Conservation (phyloP, 1,140 invertebrate species). For the Tribolium castaneum region DNA sequence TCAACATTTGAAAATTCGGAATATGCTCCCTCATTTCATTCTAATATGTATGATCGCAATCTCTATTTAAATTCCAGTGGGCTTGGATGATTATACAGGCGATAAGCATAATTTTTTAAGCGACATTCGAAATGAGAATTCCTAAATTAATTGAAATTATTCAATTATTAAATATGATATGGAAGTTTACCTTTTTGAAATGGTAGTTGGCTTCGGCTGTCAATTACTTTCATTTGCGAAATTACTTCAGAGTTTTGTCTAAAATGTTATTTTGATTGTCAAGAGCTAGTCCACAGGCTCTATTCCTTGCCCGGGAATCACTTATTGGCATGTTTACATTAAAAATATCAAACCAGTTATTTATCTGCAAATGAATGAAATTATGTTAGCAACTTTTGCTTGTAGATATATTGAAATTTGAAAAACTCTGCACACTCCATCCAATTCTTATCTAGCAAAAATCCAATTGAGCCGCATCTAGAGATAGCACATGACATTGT, state of each 20-base stretch:
- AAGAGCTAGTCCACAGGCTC: background rate
- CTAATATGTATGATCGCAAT: too few relatives aligned
- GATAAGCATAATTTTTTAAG: too few relatives aligned
- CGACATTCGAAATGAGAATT: too few relatives aligned
- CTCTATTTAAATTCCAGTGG: too few relatives aligned
- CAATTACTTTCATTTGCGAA: background rate
- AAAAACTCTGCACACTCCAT: slow-evolving; percentile 25
- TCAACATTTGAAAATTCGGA: too few relatives aligned
- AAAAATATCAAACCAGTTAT: slow-evolving; percentile 45
- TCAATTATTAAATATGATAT: too few relatives aligned
- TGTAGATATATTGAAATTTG: too few relatives aligned
- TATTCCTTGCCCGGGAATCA: slow-evolving; percentile 3
- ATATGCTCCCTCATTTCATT: too few relatives aligned
- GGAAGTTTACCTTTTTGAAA: background rate
- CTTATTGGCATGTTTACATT: background rate
- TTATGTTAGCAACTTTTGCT: too few relatives aligned
- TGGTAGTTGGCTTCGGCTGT: background rate
- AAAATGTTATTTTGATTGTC: background rate
- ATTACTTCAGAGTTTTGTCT: background rate
- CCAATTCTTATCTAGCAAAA: background rate
- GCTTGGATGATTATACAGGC: too few relatives aligned
- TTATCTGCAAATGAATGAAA: slow-evolving; percentile 35
- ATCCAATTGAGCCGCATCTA: background rate
- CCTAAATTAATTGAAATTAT: too few relatives aligned
- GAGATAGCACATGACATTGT: background rate